Evolutionary conservation across 2,888 invertebrate genomes (phyloP).

Genomic region (Strigamia transsilvanica): DNA sequence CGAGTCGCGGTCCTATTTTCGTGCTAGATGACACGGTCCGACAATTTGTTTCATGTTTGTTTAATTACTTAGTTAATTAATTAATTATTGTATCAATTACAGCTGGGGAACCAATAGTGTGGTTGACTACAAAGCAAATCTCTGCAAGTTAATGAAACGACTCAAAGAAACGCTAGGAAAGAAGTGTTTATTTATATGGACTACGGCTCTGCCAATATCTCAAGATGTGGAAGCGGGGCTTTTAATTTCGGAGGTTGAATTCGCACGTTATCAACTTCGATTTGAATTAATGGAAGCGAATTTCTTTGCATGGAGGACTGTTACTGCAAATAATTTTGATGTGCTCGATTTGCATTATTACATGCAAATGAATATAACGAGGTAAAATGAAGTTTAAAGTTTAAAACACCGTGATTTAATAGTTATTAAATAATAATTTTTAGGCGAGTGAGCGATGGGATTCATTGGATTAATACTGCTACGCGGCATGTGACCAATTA

Average conservation of each 20-base stretch:
- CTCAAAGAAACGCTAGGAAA: slow-evolving; percentile 62
- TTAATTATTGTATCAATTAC: neutral
- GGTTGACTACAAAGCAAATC: slow-evolving; percentile 65
- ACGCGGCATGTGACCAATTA: slow-evolving; percentile 67
- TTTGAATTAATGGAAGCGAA: slow-evolving; percentile 68
- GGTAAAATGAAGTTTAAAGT: slow-evolving; percentile 31
- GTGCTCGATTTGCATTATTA: slow-evolving; percentile 68
- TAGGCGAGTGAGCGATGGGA: slow-evolving; percentile 65
- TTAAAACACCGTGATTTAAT: neutral
- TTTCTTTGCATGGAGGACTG: slow-evolving; percentile 64
- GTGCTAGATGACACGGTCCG: too few species aligned
- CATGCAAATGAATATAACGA: slow-evolving; percentile 65
- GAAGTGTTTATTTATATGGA: slow-evolving; percentile 67
- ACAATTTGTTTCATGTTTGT: neutral
- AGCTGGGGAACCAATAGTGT: slow-evolving; percentile 62
- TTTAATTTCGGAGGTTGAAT: slow-evolving; percentile 65
- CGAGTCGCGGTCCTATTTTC: too few species aligned
- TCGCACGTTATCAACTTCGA: slow-evolving; percentile 64
- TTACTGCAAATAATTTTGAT: slow-evolving; percentile 64
- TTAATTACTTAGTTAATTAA: too few species aligned
- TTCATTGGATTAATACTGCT: slow-evolving; percentile 67
- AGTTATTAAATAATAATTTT: neutral
- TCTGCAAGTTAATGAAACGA: slow-evolving; percentile 63
- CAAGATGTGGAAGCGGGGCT: slow-evolving; percentile 65
- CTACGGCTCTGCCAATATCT: slow-evolving; percentile 67